Evolutionary conservation across 2,888 invertebrate genomes (phyloP).

Genomic region (Sminthurides aquaticus): DNA sequence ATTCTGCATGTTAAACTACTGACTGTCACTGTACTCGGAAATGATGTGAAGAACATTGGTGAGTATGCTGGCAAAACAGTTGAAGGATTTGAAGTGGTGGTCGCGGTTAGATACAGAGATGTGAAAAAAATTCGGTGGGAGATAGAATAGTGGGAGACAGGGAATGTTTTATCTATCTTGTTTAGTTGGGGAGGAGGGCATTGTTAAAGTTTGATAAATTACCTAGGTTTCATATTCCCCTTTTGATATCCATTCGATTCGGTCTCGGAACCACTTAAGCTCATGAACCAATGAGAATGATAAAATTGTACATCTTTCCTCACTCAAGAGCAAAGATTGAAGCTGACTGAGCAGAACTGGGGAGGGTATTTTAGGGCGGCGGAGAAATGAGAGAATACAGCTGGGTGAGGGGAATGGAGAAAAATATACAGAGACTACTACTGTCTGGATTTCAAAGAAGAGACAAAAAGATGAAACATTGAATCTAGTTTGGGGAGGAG

Average conservation of each 20-base stretch:
- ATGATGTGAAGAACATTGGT: no score
- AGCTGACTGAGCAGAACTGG: no score
- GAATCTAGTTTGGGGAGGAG: no score
- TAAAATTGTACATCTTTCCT: not conserved
- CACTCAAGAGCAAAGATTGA: no score
- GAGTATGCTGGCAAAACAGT: no score
- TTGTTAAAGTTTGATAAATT: constrained; percentile 25
- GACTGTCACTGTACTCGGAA: no score
- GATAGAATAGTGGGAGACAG: not conserved
- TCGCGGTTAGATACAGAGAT: no score
- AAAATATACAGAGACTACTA: not conserved
- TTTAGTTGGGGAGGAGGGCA: constrained; percentile 14
- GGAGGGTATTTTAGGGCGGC: not conserved
- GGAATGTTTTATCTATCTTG: constrained; percentile 21
- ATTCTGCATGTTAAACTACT: no score
- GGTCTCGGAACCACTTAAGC: constrained; percentile 22
- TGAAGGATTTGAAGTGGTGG: no score
- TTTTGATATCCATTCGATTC: constrained; percentile 20
- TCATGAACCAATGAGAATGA: constrained; percentile 16
- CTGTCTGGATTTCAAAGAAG: not conserved
- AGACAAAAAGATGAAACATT: not conserved
- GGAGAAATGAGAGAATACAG: not conserved
- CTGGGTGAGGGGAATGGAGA: not conserved
- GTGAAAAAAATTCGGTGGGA: not conserved
- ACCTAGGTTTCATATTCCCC: constrained; percentile 24